Percentiles rank a stretch among this genome's conserved stretches.
These are phyloP conservation scores for Climacteris rufus DNA, from an alignment of 2,113 vertebrate species.

Conservation along the genomic window DNA sequence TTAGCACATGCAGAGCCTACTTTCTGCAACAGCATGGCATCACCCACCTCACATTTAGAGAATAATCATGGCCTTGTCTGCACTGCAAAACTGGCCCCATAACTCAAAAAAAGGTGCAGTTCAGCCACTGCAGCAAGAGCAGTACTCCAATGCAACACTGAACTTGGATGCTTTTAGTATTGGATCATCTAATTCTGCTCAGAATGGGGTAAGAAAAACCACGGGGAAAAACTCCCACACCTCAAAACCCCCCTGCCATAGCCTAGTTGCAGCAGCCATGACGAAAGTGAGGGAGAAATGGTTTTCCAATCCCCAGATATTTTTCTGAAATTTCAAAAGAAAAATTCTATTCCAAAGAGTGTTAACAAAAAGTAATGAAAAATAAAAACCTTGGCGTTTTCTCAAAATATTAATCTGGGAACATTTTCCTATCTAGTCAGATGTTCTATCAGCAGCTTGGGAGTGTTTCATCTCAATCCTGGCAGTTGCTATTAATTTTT, in stretches of 20 bases:
- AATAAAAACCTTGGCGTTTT: background rate
- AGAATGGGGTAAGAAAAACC: background rate
- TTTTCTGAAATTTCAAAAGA: background rate
- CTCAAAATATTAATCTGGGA: background rate
- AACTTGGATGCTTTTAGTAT: background rate
- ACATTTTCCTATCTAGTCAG: background rate
- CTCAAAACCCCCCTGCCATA: background rate
- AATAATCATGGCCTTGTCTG: slow-evolving; percentile 6
- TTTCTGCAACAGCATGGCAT: background rate
- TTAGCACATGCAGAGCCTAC: background rate
- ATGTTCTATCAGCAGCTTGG: background rate
- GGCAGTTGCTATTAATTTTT: background rate
- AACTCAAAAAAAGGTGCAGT: background rate
- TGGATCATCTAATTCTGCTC: background rate
- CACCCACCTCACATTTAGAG: background rate
- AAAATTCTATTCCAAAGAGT: background rate
- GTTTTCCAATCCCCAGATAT: rapidly evolving
- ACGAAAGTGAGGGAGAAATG: background rate
- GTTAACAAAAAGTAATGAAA: background rate
- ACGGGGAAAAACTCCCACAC: background rate
- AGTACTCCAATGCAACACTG: background rate
- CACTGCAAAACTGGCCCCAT: background rate
- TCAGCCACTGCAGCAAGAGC: background rate
- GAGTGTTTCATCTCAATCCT: background rate
- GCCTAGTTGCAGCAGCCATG: rapidly evolving